phyloP scores from a whole-genome alignment of 2,113 vertebrate genomes.

The Channa maculata region DNA sequence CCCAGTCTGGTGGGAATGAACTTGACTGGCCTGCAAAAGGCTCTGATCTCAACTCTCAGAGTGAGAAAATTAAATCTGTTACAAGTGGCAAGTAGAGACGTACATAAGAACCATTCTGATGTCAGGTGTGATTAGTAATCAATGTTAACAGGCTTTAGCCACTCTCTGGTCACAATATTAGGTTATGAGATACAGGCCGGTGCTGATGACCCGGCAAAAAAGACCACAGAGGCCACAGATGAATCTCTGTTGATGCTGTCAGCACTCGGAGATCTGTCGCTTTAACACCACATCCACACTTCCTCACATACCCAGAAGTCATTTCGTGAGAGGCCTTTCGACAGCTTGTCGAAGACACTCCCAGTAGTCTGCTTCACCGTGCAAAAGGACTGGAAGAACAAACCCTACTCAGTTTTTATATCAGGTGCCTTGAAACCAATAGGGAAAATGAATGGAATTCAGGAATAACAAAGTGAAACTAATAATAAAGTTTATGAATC shows the following conservation, averaged over 20 bases:
- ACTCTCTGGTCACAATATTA: conserved; percentile 1
- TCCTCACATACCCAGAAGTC: conserved; percentile 50
- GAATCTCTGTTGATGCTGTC: conserved; percentile 53
- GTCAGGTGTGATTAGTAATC: conserved; percentile 9
- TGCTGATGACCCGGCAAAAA: conserved; percentile 35
- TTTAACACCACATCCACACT: conserved; percentile 64
- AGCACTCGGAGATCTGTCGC: conserved; percentile 48
- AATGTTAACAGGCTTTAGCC: not conserved
- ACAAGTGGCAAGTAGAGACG: not conserved
- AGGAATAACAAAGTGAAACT: too few species aligned
- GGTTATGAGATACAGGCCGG: conserved; percentile 1
- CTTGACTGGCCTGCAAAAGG: too few species aligned
- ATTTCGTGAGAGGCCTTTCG: conserved; percentile 44
- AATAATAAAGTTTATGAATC: too few species aligned
- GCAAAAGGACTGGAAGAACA: not conserved
- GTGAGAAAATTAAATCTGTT: not conserved
- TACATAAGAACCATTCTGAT: not conserved
- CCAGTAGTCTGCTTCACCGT: not conserved
- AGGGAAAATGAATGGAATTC: too few species aligned
- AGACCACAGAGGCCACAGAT: conserved; percentile 25
- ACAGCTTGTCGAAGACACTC: conserved; percentile 19
- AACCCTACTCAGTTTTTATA: not conserved
- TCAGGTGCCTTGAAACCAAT: not conserved
- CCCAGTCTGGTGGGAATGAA: too few species aligned
- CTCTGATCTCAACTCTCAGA: too few species aligned